These are phyloP conservation scores for Drosophila melanosoma DNA, from an alignment of 2,888 invertebrate species.

Conservation along the genomic window DNA sequence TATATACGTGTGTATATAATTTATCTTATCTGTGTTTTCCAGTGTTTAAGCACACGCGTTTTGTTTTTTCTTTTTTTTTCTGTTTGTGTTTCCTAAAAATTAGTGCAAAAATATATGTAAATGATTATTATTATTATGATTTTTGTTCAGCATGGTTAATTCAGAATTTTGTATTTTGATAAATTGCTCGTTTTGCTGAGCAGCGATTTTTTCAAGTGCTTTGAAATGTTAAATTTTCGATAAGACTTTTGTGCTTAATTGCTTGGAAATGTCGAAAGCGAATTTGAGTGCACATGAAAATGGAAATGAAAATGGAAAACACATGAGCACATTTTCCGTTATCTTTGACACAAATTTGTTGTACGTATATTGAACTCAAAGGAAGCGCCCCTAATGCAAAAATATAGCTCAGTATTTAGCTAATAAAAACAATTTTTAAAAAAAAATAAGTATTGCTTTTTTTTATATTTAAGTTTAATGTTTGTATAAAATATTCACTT, in stretches of 20 bases:
- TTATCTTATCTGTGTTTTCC: slow-evolving; percentile 76
- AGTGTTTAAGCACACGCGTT: slow-evolving; percentile 75
- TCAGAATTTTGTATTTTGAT: slow-evolving; percentile 27
- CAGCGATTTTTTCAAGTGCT: slow-evolving; percentile 19
- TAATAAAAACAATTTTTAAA: not conserved
- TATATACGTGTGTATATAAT: slow-evolving; percentile 54
- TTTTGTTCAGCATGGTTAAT: slow-evolving; percentile 46
- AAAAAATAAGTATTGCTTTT: not conserved
- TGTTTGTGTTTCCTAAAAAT: slow-evolving; percentile 58
- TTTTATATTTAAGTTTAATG: not conserved
- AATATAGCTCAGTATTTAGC: not conserved
- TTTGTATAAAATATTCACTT: not conserved
- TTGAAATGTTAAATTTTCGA: slow-evolving; percentile 47
- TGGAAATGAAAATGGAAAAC: slow-evolving; percentile 10
- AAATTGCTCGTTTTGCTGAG: slow-evolving; percentile 16
- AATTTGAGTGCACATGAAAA: slow-evolving; percentile 10
- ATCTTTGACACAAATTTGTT: not conserved
- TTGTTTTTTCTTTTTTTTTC: slow-evolving; percentile 18
- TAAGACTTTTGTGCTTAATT: slow-evolving; percentile 54
- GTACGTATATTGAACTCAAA: not conserved
- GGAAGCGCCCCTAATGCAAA: not conserved
- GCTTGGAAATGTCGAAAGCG: slow-evolving; percentile 53
- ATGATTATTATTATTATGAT: slow-evolving; percentile 33
- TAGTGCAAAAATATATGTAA: slow-evolving; percentile 22
- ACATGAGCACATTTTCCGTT: slow-evolving; percentile 16